Conservation (phyloP, 2,113 vertebrate genomes). For the Oryzias celebensis region DNA sequence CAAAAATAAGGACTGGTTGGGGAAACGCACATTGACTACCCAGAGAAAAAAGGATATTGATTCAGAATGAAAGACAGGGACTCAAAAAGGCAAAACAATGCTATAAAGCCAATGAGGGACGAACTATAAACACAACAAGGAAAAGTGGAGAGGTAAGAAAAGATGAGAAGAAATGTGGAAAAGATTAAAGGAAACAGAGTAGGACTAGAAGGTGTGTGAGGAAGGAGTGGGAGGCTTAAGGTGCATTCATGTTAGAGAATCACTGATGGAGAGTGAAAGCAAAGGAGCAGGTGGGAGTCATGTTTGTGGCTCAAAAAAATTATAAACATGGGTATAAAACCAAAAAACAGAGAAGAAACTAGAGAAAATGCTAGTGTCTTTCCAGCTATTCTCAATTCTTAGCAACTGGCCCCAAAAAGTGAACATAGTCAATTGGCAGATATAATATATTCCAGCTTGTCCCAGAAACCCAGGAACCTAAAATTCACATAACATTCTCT, state of each 20-base stretch:
- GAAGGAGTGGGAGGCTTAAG: conserved; percentile 13
- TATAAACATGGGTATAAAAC: conserved; percentile 30
- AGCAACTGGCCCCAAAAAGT: conserved; percentile 38
- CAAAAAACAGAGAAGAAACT: not conserved
- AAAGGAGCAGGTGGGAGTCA: conserved; percentile 6
- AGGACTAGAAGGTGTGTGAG: not conserved
- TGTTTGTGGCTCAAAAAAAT: conserved; percentile 20
- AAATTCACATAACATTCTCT: conserved; percentile 32
- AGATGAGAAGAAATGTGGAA: not conserved
- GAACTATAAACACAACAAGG: not conserved
- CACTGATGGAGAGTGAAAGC: conserved; percentile 6
- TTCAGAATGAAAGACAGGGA: conserved; percentile 13
- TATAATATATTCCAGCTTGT: conserved; percentile 54
- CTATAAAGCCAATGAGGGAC: not conserved
- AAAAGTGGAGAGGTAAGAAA: not conserved
- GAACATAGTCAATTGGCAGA: conserved; percentile 32
- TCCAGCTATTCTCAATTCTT: conserved; percentile 49
- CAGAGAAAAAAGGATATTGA: conserved; percentile 24
- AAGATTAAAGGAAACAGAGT: not conserved
- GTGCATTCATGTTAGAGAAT: conserved; percentile 31
- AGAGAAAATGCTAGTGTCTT: conserved; percentile 26
- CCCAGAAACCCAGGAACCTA: conserved; percentile 51
- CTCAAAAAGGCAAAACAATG: conserved; percentile 12
- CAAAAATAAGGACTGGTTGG: conserved; percentile 15
- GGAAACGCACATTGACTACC: conserved; percentile 23